Conservation (phyloP, 2,797 vertebrate species). For the Salarias fasciatus region DNA sequence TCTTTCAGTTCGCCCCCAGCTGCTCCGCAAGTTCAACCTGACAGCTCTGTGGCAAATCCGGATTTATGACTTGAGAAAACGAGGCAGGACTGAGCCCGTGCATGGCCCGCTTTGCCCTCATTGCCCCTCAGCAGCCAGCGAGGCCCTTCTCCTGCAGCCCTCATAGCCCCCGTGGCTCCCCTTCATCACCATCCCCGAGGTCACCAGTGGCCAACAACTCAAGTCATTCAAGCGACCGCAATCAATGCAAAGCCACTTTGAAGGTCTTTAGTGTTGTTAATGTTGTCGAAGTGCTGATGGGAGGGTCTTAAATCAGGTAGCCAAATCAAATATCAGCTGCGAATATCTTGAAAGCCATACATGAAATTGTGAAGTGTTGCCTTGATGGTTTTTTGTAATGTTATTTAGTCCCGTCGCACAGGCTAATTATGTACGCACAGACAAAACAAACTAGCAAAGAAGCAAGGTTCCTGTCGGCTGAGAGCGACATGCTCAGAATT, state of each 20-base stretch:
- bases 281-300: conserved; percentile 62
- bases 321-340: conserved; percentile 67
- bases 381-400: conserved; percentile 42
- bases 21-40: conserved; percentile 58
- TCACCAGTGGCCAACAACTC: conserved; percentile 64
- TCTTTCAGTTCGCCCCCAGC: conserved; percentile 73
- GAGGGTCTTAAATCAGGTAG: conserved; percentile 53
- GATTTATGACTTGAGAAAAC: conserved; percentile 74
- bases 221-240: conserved; percentile 64
- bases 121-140: conserved; percentile 41
- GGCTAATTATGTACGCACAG: conserved; percentile 56
- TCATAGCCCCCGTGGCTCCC: conserved; percentile 14
- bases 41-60: conserved; percentile 51
- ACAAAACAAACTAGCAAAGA: conserved; percentile 61
- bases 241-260: conserved; percentile 72
- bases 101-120: conserved; percentile 36
- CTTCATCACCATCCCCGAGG: conserved; percentile 59
- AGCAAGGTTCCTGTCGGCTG: conserved; percentile 6
- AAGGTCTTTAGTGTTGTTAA: conserved; percentile 60
- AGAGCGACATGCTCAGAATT: conserved; percentile 57
- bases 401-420: conserved; percentile 41
- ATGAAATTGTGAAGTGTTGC: conserved; percentile 39
- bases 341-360: conserved; percentile 57
- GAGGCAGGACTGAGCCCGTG: conserved; percentile 38
- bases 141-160: conserved; percentile 21